Evolutionary conservation across 1,140 invertebrate genomes (phyloP), one percentile per base, ranked within the genome.

Genomic region (Latrodectus geometricus): DNA sequence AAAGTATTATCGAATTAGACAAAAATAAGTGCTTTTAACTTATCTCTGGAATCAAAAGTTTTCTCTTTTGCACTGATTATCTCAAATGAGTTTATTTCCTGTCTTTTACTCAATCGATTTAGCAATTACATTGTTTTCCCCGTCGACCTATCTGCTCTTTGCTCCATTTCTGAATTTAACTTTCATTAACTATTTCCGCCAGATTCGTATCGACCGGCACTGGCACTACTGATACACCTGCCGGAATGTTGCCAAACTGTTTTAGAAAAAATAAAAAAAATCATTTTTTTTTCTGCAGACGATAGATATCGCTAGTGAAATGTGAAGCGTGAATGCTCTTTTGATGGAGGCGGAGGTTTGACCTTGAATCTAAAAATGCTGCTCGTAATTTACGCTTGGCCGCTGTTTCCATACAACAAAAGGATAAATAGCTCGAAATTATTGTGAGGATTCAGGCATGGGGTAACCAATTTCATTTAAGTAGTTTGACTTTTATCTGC

Each of bases 191-290:
- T 20, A 68, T 61, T 84, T 84, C 82, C 82, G 82, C 82, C 76
- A 17, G 54, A 76, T 76, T 76, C 72, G 72, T 84, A 84, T 84
- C 82, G 82, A 84, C 82, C 82, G 73, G 74, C 14, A 61, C 54
- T 61, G 54, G 82, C 73, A 76, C 82, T 75, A 84, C 82, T 84
- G 82, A 84, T 84, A 84, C 72, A 84, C 73, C 82, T 75, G 21
- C 61, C 82, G 72, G 82, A 76, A 75, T 61, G 56, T 21, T 76
- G 69, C 69, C 82, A 72, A 73, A 17, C 20, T 68, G 76, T 73
- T 61, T 23, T 17, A 35, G n/a, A 8, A 17, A 15, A 21, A 35
- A 35, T 3, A 35, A 35, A 35, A 35, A n/a, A n/a, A n/a, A n/a
- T n/a, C n/a, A n/a, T n/a, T 35, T 35, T 11, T 73, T 61, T 68